Percentiles rank a stretch among this genome's conserved stretches.
phyloP scores from a whole-genome alignment of 2,888 invertebrate genomes.

The Idaea straminata region DNA sequence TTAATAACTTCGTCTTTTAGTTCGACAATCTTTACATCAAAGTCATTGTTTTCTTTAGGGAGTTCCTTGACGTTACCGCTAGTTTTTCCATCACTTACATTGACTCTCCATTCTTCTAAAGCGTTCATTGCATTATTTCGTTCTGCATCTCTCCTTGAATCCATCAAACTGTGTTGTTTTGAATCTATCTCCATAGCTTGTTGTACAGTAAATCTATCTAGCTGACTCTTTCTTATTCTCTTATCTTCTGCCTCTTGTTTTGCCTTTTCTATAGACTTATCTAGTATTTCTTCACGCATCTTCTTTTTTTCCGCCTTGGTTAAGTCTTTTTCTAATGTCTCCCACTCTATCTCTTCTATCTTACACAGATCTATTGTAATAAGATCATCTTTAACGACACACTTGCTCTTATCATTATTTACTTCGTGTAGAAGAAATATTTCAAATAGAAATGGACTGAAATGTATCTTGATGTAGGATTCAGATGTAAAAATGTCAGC shows the following conservation, averaged over 20 bases:
- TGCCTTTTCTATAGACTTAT: conserved; percentile 77
- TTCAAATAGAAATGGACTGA: conserved; percentile 87
- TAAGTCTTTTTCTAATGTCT: conserved; percentile 75
- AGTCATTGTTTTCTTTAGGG: conserved; percentile 20
- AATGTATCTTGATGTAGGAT: conserved; percentile 86
- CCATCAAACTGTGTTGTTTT: conserved; percentile 81
- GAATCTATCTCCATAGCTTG: conserved; percentile 72
- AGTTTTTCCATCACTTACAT: conserved; percentile 30
- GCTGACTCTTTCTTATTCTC: conserved; percentile 69
- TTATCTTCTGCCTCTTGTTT: conserved; percentile 78
- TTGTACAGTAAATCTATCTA: conserved; percentile 78
- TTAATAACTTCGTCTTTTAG: conserved; percentile 40
- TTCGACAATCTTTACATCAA: conserved; percentile 46
- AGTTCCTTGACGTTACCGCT: conserved; percentile 9
- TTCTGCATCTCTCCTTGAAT: conserved; percentile 81
- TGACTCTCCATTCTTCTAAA: conserved; percentile 81
- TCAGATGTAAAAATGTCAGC: conserved; percentile 85
- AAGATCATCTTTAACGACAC: conserved; percentile 81
- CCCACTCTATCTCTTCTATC: conserved; percentile 77
- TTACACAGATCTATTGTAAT: conserved; percentile 85
- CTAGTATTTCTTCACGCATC: conserved; percentile 78
- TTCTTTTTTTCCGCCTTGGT: conserved; percentile 78
- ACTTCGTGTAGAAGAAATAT: conserved; percentile 83
- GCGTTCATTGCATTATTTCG: conserved; percentile 83
- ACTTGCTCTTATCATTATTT: conserved; percentile 82